Percentiles rank a stretch among this genome's conserved stretches.
phyloP scores from a whole-genome alignment of 2,888 invertebrate species.

The Clunio marinus region DNA sequence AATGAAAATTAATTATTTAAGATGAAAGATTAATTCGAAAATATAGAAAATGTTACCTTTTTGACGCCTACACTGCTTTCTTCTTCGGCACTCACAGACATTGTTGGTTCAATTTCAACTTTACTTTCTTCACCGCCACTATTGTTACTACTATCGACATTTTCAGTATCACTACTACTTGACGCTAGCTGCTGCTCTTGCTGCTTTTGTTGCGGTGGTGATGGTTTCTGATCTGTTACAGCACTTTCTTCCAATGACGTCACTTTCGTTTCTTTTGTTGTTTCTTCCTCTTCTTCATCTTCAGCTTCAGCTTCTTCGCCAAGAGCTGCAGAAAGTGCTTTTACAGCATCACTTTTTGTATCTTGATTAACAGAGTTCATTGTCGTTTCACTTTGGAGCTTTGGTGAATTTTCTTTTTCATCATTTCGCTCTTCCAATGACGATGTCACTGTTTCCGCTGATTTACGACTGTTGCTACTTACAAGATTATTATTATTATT shows the following conservation, averaged over 20 bases:
- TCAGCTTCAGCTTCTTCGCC: slow-evolving; percentile 10
- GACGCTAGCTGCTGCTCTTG: background rate
- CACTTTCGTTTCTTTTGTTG: background rate
- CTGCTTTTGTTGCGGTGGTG: background rate
- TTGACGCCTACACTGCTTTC: slow-evolving; percentile 46
- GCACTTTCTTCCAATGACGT: background rate
- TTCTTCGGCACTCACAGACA: background rate
- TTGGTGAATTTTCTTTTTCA: background rate
- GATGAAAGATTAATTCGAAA: background rate
- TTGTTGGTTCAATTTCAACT: background rate
- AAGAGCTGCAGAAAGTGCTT: background rate
- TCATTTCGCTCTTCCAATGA: background rate
- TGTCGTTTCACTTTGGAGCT: background rate
- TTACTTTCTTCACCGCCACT: background rate
- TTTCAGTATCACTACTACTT: background rate
- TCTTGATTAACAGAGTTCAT: background rate
- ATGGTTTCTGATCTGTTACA: background rate
- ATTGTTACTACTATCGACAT: slow-evolving; percentile 17
- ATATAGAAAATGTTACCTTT: slow-evolving; percentile 48
- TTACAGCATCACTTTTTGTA: background rate
- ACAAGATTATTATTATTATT: slow-evolving; percentile 28
- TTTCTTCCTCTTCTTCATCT: background rate
- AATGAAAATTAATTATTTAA: no score
- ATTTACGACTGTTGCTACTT: slow-evolving; percentile 32
- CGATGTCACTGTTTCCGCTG: slow-evolving; percentile 33